Base-by-base conservation (phyloP, 2,888 invertebrate genomes). In the Caenorhabditis sulstoni region DNA sequence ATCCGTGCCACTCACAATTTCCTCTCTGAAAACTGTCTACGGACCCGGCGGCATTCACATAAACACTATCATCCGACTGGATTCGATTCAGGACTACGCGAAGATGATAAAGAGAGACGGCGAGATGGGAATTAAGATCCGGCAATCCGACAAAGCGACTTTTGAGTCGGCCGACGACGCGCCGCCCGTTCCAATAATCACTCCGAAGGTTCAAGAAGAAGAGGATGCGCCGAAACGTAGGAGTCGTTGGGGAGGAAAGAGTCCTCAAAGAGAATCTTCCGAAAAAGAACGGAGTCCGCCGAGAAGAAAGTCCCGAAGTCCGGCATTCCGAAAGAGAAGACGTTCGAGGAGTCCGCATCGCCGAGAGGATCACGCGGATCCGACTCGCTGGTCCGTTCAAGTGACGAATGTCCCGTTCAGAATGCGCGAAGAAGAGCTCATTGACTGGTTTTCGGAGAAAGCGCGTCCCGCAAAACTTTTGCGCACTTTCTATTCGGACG, bases 121-220 rank as follows among this genome's bases (percentile, higher is more conserved):
- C 2, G 84, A 87, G n/a, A 75, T 73, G 44, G 87, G 87, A 22
- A 85, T 87, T 22, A 73, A 85, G 47, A 82, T 87, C 62, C 81
- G 84, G 16, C 71, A 65, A n/a, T 75, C 85, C 0, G 64, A 71
- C 9, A 73, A 70, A 45, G 64, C 53, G n/a, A 50, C 61, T 9
- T 87, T 87, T 58, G 82, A 86, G 20, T 49, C 57, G 12, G 85
- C 86, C 3, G 55, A 75, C 20, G 87, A 86, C 64, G 83, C 81
- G 4, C 49, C 47, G 12, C 61, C 65, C 1, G 16, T 55, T 14
- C 94, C 95, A 90, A 92, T 9, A 2, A 14, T 18, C 5, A 5
- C 62, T 22, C n/a, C 45, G 29, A 47, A 3, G n/a, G 16, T 14
- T 11, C 7, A 4, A 14, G 39, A 44, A 57, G 39, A 39, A 37